Evolutionary conservation across 1,140 invertebrate genomes (phyloP).

Genomic region (Wasmannia auropunctata): DNA sequence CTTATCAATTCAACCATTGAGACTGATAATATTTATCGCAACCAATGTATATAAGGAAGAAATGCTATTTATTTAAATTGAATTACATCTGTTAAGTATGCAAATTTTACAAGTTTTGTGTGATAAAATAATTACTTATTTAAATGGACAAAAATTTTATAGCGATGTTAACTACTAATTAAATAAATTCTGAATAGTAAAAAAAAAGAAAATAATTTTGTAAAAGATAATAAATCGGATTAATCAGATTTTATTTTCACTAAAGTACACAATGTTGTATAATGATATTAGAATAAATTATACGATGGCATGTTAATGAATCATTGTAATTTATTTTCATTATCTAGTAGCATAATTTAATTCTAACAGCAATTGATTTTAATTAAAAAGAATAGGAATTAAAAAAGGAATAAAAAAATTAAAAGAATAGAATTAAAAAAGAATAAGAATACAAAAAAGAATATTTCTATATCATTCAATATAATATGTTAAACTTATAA

Average conservation of each 20-base stretch:
- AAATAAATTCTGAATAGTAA: not conserved
- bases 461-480: too few relatives aligned
- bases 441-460: too few relatives aligned
- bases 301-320: too few relatives aligned
- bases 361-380: not conserved
- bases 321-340: not conserved
- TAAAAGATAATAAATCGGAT: not conserved
- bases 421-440: too few relatives aligned
- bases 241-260: not conserved
- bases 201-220: not conserved
- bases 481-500: not conserved
- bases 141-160: not conserved
- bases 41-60: too few relatives aligned
- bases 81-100: too few relatives aligned
- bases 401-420: too few relatives aligned
- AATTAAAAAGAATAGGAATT: not conserved
- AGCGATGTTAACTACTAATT: not conserved
- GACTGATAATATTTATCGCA: too few relatives aligned
- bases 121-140: not conserved
- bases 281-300: too few relatives aligned
- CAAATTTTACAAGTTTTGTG: too few relatives aligned
- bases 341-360: not conserved
- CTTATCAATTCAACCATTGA: too few relatives aligned
- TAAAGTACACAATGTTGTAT: not conserved
- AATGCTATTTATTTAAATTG: too few relatives aligned